Evolutionary conservation across 2,797 vertebrate genomes (phyloP).

Genomic region (Balearica regulorum): DNA sequence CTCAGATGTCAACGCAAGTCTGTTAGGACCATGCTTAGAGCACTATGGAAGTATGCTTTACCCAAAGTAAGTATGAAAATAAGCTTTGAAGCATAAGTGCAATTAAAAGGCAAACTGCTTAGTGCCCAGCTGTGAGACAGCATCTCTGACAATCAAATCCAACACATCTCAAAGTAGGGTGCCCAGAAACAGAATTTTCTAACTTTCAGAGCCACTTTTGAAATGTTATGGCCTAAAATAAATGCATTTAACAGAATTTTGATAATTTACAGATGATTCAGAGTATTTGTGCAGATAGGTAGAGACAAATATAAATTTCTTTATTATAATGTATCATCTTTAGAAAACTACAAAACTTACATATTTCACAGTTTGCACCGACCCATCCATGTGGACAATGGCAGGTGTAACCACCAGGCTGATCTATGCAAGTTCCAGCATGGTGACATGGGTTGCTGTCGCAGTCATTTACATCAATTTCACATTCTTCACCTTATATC

Average conservation of each 20-base stretch:
- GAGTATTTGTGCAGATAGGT: not conserved
- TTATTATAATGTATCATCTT: not conserved
- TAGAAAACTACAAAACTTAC: slow-evolving; percentile 79
- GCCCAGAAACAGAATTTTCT: not conserved
- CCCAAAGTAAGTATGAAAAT: not conserved
- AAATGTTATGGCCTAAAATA: not conserved
- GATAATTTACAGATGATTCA: not conserved
- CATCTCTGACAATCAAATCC: not conserved
- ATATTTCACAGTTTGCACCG: slow-evolving; percentile 93
- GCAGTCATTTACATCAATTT: slow-evolving; percentile 91
- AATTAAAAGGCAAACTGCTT: not conserved
- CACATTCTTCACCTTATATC: slow-evolving; percentile 86
- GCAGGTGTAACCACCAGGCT: slow-evolving; percentile 90
- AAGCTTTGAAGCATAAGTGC: not conserved
- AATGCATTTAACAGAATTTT: not conserved
- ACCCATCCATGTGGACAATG: slow-evolving; percentile 96
- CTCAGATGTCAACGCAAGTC: not conserved
- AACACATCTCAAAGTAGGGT: not conserved
- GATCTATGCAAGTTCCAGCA: slow-evolving; percentile 91
- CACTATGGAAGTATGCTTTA: not conserved
- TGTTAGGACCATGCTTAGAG: accelerated
- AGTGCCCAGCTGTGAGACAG: not conserved
- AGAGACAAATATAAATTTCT: not conserved
- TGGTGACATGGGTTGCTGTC: slow-evolving; percentile 94
- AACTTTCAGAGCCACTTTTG: not conserved